Evolutionary conservation across 2,113 vertebrate genomes (phyloP), one percentile per base, ranked within the genome.

Genomic region (Bubo blakistoni): DNA sequence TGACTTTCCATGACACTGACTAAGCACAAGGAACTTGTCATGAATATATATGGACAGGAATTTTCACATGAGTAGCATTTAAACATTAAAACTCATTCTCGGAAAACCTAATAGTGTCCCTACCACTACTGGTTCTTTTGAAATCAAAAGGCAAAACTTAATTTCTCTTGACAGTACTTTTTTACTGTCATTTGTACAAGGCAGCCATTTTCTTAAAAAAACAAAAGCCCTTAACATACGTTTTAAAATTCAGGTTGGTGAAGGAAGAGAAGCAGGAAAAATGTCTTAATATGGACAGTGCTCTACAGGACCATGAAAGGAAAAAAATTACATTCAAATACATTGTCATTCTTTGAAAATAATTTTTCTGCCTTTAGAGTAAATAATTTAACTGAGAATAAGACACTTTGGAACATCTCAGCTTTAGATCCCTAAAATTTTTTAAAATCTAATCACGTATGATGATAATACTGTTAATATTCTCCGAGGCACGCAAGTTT

Each of bases 41-140:
- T 92, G 87, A 96, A 90, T 94, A 95, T 70, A 81, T 82, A 94
- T 42, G 58, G 87, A 76, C 44, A 40, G 27, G 70, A 90, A 95
- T 83, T 93, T 90, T 90, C 94, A 81, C 47, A 38, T 46, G 42
- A 88, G 83, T 25, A 87, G 61, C 11, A 0, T 47, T 87, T 84
- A 87, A 96, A 94, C 74, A 80, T 82, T 85, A 65, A 63, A 94
- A 91, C 36, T 88, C 24, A 40, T 85, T 93, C 65, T 72, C 66
- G 62, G 79, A 65, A 87, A 89, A 76, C 51, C 27, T 57, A 74
- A 66, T 8, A 78, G 34, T 72, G 52, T 72, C 66, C 40, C n/a
- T 63, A 76, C 24, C 52, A 74, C 47, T 76, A 29, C 62, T 32
- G 62, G 10, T 79, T 84, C 62, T 82, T 72, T 78, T 65, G 58